Evolutionary conservation across 1,140 invertebrate genomes (phyloP).

Genomic region (Solen grandis): DNA sequence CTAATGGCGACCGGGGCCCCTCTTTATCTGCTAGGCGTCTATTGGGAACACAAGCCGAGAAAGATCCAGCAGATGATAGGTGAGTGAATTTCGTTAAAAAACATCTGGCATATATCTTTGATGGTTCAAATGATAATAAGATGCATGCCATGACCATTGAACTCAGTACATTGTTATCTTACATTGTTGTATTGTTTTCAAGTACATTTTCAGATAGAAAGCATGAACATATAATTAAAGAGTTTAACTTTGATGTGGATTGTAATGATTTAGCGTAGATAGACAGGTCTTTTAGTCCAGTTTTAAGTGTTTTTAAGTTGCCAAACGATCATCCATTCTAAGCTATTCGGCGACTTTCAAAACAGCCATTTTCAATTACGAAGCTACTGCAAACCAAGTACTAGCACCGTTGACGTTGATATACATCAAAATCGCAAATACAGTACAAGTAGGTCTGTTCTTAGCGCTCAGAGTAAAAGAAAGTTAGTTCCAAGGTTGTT

Average conservation of each 20-base stretch:
- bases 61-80: slow-evolving; percentile 85
- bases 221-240: not conserved
- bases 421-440: no score
- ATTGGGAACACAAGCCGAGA: slow-evolving; percentile 85
- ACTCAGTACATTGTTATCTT: not conserved
- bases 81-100: slow-evolving; percentile 83
- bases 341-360: no score
- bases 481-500: not conserved
- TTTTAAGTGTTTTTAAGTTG: no score
- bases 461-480: not conserved
- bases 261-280: no score
- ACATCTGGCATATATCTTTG: not conserved
- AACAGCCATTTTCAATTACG: no score
- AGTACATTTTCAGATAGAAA: not conserved
- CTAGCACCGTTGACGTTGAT: no score
- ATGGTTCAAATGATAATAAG: not conserved
- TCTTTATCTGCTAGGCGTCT: slow-evolving; percentile 81
- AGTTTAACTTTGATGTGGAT: no score
- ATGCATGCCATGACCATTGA: not conserved
- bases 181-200: no score
- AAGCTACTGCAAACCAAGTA: no score
- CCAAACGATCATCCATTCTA: no score
- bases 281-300: no score
- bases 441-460: not conserved
- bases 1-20: slow-evolving; percentile 83